Evolutionary conservation across 2,888 invertebrate genomes (phyloP), one percentile per base, ranked within the genome.

Genomic region (Bombylius discolor): DNA sequence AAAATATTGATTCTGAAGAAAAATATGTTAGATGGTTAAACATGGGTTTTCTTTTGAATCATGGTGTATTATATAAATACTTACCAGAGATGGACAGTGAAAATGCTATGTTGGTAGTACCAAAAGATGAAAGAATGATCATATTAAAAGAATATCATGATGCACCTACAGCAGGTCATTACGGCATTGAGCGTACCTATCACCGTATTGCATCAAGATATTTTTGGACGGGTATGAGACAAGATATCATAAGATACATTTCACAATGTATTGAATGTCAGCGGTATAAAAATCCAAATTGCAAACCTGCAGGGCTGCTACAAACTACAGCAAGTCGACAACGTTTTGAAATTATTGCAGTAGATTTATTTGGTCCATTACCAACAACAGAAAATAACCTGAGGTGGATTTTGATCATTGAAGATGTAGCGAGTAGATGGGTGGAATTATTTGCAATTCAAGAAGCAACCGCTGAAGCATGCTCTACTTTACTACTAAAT

Each of bases 211-310:
- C n/a, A n/a, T n/a, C n/a, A n/a, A n/a, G n/a, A n/a, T n/a, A n/a
- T n/a, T n/a, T n/a, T n/a, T n/a, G n/a, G n/a, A n/a, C n/a, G n/a
- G n/a, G n/a, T n/a, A n/a, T n/a, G n/a, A n/a, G n/a, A n/a, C n/a
- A n/a, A n/a, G n/a, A n/a, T n/a, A n/a, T n/a, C 52, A 52, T 42
- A 8, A 56, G 59, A 4, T 65, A 70, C 50, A 56, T 68, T 0
- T 60, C 60, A 31, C 56, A 59, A 1, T 70, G 69, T 45, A n/a
- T 61, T 0, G 55, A 62, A 11, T 71, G 68, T 54, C 68, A 68
- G 49, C 33, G 63, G 5, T 69, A 68, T 51, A 70, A 69, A 57
- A 59, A 63, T 2, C 57, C 47, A 0, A 69, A 70, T 46, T 53
- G 60, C 5, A 70, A 68, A 49, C 70, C 70, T 0, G 62, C 3